Evolutionary conservation across 2,113 vertebrate species (phyloP).

Genomic region (Fulica atra): DNA sequence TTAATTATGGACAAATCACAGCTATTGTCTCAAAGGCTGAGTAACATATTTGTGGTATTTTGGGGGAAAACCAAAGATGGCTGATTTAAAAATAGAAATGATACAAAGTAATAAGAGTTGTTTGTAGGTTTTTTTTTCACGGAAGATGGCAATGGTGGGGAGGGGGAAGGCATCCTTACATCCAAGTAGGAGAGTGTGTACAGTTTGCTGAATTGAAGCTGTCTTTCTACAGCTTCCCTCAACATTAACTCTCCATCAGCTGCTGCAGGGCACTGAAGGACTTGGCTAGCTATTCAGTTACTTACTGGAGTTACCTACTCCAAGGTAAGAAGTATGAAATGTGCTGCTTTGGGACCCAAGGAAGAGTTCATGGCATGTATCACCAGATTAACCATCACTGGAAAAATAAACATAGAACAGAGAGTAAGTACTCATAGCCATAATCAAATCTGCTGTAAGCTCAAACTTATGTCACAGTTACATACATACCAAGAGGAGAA

Average conservation of each 20-base stretch:
- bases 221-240: neutral
- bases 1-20: conserved; percentile 58
- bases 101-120: conserved; percentile 2
- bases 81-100: conserved; percentile 46
- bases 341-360: neutral
- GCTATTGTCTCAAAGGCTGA: conserved; percentile 58
- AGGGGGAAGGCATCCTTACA: neutral
- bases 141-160: neutral
- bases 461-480: neutral
- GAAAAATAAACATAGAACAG: neutral
- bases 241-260: neutral
- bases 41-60: conserved; percentile 48
- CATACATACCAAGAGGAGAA: neutral
- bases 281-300: no score
- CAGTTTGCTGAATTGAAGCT: neutral
- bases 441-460: neutral
- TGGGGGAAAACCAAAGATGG: neutral
- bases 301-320: no score
- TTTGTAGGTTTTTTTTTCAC: neutral
- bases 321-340: neutral
- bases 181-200: neutral
- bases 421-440: neutral
- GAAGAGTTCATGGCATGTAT: neutral
- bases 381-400: neutral
- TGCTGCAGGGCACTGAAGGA: neutral